Evolutionary conservation across 2,113 vertebrate genomes (phyloP).

Genomic region (Notarius quadriscutis): DNA sequence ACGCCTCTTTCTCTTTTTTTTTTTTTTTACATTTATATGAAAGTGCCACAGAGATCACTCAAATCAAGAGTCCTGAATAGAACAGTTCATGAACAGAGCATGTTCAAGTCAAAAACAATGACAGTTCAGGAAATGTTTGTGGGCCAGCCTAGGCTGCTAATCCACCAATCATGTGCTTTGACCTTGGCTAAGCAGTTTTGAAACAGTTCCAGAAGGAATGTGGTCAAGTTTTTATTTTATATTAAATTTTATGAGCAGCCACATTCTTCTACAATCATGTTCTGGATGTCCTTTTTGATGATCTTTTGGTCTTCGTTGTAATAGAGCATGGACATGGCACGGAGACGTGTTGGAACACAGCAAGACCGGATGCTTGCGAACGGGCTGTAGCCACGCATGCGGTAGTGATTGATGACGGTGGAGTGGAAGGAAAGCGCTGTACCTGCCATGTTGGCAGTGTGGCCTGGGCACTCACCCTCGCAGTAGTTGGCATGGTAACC

Average conservation of each 20-base stretch:
- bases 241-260: slow-evolving; percentile 82
- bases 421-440: slow-evolving; percentile 92
- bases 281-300: slow-evolving; percentile 96
- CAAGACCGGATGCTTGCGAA: slow-evolving; percentile 92
- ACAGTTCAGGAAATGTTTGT: slow-evolving; percentile 37
- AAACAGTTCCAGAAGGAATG: slow-evolving; percentile 4
- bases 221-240: slow-evolving; percentile 2
- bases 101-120: slow-evolving; percentile 38
- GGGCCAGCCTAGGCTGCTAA: slow-evolving; percentile 36
- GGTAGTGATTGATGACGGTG: slow-evolving; percentile 94
- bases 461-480: slow-evolving; percentile 92
- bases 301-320: slow-evolving; percentile 96
- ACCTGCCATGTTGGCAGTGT: slow-evolving; percentile 85
- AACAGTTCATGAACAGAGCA: slow-evolving; percentile 47
- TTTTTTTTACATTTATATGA: slow-evolving; percentile 54
- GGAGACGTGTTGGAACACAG: slow-evolving; percentile 91
- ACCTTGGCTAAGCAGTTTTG: slow-evolving; percentile 25
- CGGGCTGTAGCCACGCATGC: slow-evolving; percentile 87
- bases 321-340: slow-evolving; percentile 98
- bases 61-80: slow-evolving; percentile 48
- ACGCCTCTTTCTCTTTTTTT: slow-evolving; percentile 42
- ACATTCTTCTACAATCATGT: slow-evolving; percentile 98
- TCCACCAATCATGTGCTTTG: slow-evolving; percentile 29
- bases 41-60: slow-evolving; percentile 63
- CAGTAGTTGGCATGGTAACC: slow-evolving; percentile 98